A percentile compares a stretch with the other conserved stretches of the same genome.
phyloP scores from a whole-genome alignment of 2,888 invertebrate species.

The Altica lythri region DNA sequence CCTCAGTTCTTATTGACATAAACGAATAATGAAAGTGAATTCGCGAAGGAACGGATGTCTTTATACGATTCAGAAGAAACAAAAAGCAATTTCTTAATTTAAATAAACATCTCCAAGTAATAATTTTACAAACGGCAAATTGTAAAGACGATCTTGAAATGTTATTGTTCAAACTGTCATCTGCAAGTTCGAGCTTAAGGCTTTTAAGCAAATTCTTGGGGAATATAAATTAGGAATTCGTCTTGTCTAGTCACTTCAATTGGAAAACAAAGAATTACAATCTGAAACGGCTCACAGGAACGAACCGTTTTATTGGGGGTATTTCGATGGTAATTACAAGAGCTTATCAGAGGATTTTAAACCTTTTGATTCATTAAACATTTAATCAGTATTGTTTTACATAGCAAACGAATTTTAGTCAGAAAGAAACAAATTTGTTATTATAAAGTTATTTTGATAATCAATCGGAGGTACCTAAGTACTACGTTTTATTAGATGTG shows the following conservation, averaged over 20 bases:
- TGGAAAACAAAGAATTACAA: constrained; percentile 48
- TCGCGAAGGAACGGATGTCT: constrained; percentile 29
- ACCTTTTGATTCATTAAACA: background rate
- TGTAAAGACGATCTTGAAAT: constrained; percentile 51
- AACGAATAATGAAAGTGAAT: constrained; percentile 32
- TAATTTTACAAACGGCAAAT: constrained; percentile 52
- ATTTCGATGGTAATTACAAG: constrained; percentile 18
- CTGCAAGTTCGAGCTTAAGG: constrained; percentile 43
- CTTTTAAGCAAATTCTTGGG: constrained; percentile 50
- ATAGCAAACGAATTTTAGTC: background rate
- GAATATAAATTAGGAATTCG: constrained; percentile 56
- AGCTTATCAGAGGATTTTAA: constrained; percentile 8
- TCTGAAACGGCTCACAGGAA: constrained; percentile 17
- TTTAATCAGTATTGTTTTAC: background rate
- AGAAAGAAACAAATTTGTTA: too few relatives aligned
- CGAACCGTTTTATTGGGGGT: constrained; percentile 9
- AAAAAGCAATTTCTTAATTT: constrained; percentile 49
- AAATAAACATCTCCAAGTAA: constrained; percentile 54
- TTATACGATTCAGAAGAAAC: constrained; percentile 38
- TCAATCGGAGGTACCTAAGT: too few relatives aligned
- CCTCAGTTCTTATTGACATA: constrained; percentile 17
- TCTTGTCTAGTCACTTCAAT: constrained; percentile 48
- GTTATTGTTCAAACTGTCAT: constrained; percentile 54
- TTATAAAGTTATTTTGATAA: too few relatives aligned
- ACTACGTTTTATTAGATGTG: too few relatives aligned